These are phyloP conservation scores for Cryptoprocta ferox DNA, from an alignment of 2,797 vertebrate species.

Conservation along the genomic window DNA sequence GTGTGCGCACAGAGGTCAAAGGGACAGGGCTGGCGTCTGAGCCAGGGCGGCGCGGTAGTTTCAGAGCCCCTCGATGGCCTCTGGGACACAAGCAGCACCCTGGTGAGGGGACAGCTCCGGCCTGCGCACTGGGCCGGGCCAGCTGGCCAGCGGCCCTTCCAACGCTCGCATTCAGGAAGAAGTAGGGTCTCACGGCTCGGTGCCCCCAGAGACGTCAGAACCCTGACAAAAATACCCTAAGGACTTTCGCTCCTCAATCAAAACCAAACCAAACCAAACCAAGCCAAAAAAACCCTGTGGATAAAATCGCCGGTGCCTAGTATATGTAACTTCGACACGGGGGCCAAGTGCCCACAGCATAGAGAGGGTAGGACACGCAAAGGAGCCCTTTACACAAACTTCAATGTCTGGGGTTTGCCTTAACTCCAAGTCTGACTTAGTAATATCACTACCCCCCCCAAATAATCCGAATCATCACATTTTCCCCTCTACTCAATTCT, in stretches of 20 bases:
- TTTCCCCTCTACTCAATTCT: neutral
- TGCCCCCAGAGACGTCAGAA: neutral
- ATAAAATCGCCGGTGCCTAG: neutral
- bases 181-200: neutral
- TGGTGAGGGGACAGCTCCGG: neutral
- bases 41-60: neutral
- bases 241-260: neutral
- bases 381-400: neutral
- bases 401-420: neutral
- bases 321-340: accelerated
- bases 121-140: too few relatives aligned
- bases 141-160: neutral
- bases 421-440: neutral
- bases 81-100: neutral
- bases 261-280: neutral
- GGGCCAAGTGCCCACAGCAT: neutral
- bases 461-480: neutral
- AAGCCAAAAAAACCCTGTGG: neutral
- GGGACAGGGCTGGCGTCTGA: neutral
- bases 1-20: too few relatives aligned
- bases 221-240: neutral
- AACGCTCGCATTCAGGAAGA: neutral
- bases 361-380: neutral
- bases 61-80: neutral
- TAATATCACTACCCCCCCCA: too few relatives aligned